phyloP scores from a whole-genome alignment of 92 coral and sea anemone genomes.

The Scolanthus callimorphus region DNA sequence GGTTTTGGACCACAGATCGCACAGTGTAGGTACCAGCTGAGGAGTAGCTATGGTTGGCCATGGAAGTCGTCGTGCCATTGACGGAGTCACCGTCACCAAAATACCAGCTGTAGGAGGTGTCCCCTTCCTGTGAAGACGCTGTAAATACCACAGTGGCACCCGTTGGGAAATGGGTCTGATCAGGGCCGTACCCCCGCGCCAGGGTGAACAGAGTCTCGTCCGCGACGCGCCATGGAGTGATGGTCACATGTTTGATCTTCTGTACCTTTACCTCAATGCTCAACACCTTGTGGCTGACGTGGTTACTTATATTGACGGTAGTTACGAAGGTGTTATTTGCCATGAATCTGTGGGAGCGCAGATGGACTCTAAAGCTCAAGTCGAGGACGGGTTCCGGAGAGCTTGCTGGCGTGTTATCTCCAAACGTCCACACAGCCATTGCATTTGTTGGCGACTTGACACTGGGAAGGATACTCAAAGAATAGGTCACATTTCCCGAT shows the following conservation, averaged over 20 bases:
- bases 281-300: constrained; percentile 60
- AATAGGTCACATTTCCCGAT: constrained; percentile 42
- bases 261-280: constrained; percentile 42
- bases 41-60: constrained; percentile 36
- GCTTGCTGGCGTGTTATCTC: constrained; percentile 40
- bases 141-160: constrained; percentile 36
- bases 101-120: constrained; percentile 63
- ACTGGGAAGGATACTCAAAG: constrained; percentile 29
- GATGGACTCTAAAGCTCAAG: constrained; percentile 16
- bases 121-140: constrained; percentile 56
- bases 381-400: constrained; percentile 23
- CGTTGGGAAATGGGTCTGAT: constrained; percentile 44
- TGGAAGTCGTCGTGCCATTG: constrained; percentile 31
- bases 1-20: constrained; percentile 43
- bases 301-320: constrained; percentile 74
- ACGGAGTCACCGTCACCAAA: constrained; percentile 52
- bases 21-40: constrained; percentile 41
- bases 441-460: constrained; percentile 69
- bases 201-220: constrained; percentile 19
- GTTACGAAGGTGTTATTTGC: constrained; percentile 46
- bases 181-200: constrained; percentile 50
- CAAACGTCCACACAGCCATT: constrained; percentile 54
- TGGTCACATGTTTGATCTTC: constrained; percentile 20
- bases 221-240: constrained; percentile 23
- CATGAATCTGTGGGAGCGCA: constrained; percentile 35